phyloP scores from a whole-genome alignment of 2,797 vertebrate species.

The Garrulus glandarius region DNA sequence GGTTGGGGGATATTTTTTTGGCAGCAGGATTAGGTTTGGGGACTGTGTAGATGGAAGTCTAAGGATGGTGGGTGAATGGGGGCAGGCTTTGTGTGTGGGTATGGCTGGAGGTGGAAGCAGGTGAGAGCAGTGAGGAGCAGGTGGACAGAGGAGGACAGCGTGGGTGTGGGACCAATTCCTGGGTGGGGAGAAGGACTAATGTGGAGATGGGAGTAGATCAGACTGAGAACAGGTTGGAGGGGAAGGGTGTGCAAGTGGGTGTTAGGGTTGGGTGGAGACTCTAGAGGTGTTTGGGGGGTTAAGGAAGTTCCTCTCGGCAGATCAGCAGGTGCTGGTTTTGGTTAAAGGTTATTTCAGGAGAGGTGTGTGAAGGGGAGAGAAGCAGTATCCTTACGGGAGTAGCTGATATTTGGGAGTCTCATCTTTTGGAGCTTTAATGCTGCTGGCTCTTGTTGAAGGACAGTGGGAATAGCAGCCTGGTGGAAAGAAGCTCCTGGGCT shows the following conservation, averaged over 20 bases:
- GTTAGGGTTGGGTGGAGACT: background rate
- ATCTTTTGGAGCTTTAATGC: background rate
- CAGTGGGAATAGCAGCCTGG: background rate
- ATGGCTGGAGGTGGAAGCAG: background rate
- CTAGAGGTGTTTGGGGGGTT: background rate
- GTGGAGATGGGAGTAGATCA: no score
- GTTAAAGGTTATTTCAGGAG: background rate
- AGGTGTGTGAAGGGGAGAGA: accelerated
- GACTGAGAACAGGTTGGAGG: background rate
- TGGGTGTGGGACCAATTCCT: background rate
- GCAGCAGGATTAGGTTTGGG: background rate
- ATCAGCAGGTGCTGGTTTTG: background rate
- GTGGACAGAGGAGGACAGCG: background rate
- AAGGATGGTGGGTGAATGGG: background rate
- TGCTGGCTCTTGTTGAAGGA: background rate
- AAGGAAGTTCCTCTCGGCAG: background rate
- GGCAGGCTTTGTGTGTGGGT: background rate
- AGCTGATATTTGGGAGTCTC: background rate
- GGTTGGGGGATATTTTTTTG: background rate
- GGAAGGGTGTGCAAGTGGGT: accelerated
- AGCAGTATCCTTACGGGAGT: background rate
- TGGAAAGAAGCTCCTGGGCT: background rate
- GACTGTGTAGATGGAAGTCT: background rate
- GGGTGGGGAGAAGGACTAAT: background rate
- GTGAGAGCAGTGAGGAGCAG: background rate